phyloP scores from a whole-genome alignment of 2,797 vertebrate species.

The Acropternis orthonyx region DNA sequence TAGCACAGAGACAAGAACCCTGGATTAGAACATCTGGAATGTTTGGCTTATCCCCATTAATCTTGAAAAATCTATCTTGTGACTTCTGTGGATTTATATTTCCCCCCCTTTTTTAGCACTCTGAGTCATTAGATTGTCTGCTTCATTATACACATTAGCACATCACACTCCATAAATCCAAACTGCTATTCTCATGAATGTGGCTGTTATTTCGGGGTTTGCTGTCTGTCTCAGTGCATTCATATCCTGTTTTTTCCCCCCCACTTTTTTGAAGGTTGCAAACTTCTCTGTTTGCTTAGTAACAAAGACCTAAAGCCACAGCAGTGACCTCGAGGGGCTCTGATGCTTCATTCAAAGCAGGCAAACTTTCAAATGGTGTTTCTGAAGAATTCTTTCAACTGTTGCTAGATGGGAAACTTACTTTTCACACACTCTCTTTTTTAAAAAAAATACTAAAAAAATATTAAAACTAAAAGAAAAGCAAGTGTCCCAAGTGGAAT shows the following conservation, averaged over 20 bases:
- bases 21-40: slow-evolving; percentile 50
- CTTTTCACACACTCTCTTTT: neutral
- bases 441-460: neutral
- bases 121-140: slow-evolving; percentile 52
- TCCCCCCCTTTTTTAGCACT: slow-evolving; percentile 9
- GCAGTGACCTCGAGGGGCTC: neutral
- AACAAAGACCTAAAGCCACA: neutral
- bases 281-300: neutral
- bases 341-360: neutral
- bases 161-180: slow-evolving; percentile 52
- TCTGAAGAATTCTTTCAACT: neutral
- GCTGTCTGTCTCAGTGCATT: neutral
- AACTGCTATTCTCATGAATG: slow-evolving; percentile 16
- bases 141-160: slow-evolving; percentile 36
- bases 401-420: neutral
- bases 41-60: slow-evolving; percentile 48
- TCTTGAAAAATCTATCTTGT: slow-evolving; percentile 33
- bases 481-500: neutral
- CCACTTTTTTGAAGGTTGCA: neutral
- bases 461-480: neutral
- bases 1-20: neutral
- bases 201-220: slow-evolving; percentile 32
- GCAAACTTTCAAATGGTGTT: neutral
- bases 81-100: slow-evolving; percentile 47
- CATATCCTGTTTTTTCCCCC: neutral